Evolutionary conservation across 1,140 invertebrate genomes (phyloP).

Genomic region (Drosophila baimaii): DNA sequence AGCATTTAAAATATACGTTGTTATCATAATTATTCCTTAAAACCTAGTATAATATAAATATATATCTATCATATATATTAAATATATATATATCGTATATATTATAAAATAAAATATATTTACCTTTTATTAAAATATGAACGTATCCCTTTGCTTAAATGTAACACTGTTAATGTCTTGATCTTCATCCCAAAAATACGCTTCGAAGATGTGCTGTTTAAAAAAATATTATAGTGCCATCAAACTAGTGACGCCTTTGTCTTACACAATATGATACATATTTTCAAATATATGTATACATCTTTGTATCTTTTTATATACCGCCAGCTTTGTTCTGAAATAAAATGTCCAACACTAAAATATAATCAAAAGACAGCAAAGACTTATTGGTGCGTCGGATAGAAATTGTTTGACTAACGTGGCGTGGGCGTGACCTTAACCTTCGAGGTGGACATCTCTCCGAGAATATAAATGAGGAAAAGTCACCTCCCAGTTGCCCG

Average conservation of each 20-base stretch:
- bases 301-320: constrained; percentile 6
- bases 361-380: constrained; percentile 17
- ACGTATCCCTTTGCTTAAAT: too few species aligned
- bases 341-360: constrained; percentile 25
- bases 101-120: too few species aligned
- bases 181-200: too few species aligned
- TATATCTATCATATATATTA: too few species aligned
- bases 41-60: too few species aligned
- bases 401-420: constrained; percentile 30
- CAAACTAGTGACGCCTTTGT: constrained; percentile 4
- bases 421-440: constrained; percentile 49
- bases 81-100: too few species aligned
- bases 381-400: constrained; percentile 2
- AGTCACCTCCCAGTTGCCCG: not conserved
- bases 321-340: constrained; percentile 12
- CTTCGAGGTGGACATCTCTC: constrained; percentile 30
- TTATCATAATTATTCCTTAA: not conserved
- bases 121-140: too few species aligned
- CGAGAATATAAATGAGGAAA: constrained; percentile 13
- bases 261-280: constrained; percentile 4
- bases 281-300: not conserved
- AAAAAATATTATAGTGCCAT: constrained; percentile 3
- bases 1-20: not conserved
- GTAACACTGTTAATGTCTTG: too few species aligned
- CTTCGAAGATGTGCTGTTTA: too few species aligned